phyloP scores from a whole-genome alignment of 35 echinoderm and acorn worm species.

The Amphiura filiformis region DNA sequence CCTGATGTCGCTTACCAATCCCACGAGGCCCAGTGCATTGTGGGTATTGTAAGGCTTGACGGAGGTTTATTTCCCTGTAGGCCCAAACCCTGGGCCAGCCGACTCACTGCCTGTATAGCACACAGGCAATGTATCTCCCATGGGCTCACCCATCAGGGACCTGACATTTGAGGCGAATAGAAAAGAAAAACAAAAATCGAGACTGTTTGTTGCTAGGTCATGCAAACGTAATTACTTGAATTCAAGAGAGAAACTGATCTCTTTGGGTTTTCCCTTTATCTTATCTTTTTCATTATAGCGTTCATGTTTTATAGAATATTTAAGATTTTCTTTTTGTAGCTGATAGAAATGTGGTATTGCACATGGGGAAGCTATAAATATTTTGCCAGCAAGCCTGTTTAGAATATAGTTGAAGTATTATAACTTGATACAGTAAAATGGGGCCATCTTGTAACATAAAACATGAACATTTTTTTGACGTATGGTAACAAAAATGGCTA shows the following conservation, averaged over 20 bases:
- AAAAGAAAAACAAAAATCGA: not conserved
- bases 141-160: not conserved
- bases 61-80: not conserved
- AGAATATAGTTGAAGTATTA: too few species aligned
- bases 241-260: constrained; percentile 9
- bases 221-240: not conserved
- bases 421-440: too few species aligned
- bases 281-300: not conserved
- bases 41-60: not conserved
- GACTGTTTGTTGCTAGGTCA: not conserved
- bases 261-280: not conserved
- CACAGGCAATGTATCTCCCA: not conserved
- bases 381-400: too few species aligned
- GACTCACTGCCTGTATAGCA: not conserved
- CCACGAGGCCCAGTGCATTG: not conserved
- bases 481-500: too few species aligned
- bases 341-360: not conserved
- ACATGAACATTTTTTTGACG: too few species aligned
- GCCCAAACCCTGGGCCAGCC: not conserved
- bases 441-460: too few species aligned
- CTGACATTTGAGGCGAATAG: not conserved
- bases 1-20: constrained; percentile 4
- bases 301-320: not conserved
- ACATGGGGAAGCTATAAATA: not conserved
- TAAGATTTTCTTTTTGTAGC: not conserved